Percentiles rank a stretch among this genome's conserved stretches.
phyloP scores from a whole-genome alignment of 2,797 vertebrate genomes.

The Dicrostonyx torquatus region DNA sequence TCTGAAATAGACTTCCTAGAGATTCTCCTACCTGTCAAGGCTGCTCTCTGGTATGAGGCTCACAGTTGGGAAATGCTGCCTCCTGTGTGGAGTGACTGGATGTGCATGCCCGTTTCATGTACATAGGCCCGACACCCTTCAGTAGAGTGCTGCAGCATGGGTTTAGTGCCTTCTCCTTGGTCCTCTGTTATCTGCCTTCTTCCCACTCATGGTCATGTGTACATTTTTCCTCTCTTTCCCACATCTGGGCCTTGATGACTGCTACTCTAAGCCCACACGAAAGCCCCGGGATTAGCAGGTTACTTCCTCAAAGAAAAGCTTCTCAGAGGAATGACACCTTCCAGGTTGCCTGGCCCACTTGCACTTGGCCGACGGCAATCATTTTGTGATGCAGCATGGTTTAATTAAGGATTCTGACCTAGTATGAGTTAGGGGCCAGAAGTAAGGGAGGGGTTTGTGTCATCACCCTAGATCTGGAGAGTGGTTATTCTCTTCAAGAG shows the following conservation, averaged over 20 bases:
- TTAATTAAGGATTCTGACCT: constrained; percentile 63
- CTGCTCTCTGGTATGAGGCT: neutral
- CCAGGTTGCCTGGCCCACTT: constrained; percentile 37
- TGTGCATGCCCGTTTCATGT: neutral
- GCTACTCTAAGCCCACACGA: neutral
- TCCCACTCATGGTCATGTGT: neutral
- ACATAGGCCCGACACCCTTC: neutral
- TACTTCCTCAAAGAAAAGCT: neutral
- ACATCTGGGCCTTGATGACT: neutral
- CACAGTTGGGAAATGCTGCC: neutral
- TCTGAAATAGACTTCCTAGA: neutral
- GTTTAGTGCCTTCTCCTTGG: neutral
- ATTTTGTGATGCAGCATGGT: constrained; percentile 33
- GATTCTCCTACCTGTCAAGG: neutral
- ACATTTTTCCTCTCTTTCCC: neutral
- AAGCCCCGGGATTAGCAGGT: neutral
- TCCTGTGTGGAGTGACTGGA: neutral
- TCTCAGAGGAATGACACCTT: constrained; percentile 13
- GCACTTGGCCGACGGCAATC: constrained; percentile 43
- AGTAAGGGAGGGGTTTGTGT: neutral
- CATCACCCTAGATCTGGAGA: neutral
- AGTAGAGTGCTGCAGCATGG: neutral
- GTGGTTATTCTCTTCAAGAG: neutral
- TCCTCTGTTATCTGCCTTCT: neutral
- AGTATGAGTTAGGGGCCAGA: neutral